Conservation (phyloP, 2,797 vertebrate species). For the Xenops minutus region DNA sequence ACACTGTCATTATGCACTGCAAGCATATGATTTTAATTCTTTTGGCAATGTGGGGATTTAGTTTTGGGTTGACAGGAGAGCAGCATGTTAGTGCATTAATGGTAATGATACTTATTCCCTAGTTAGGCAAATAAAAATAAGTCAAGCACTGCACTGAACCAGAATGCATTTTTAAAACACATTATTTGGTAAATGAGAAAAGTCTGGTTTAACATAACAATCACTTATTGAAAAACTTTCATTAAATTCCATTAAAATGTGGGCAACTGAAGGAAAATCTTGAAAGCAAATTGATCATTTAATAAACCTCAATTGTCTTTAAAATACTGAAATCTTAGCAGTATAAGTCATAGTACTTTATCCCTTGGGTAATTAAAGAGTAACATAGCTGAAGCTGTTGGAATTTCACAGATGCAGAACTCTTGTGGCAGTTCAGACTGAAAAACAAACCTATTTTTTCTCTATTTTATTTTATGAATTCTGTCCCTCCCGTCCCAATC, state of each 20-base stretch:
- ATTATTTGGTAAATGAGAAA: not conserved
- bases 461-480: not conserved
- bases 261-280: not conserved
- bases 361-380: not conserved
- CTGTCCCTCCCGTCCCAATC: not conserved
- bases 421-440: not conserved
- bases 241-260: not conserved
- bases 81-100: not conserved
- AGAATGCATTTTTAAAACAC: not conserved
- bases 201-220: not conserved
- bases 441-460: not conserved
- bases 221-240: not conserved
- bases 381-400: not conserved
- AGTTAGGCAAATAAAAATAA: constrained; percentile 44
- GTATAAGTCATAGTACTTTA: not conserved
- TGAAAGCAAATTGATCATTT: not conserved
- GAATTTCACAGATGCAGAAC: not conserved
- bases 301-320: not conserved
- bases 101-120: constrained; percentile 49
- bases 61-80: constrained; percentile 35
- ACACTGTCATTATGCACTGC: not conserved
- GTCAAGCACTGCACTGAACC: not conserved
- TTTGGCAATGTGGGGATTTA: not conserved
- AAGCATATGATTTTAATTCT: constrained; percentile 13
- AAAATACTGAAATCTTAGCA: not conserved